phyloP scores from a whole-genome alignment of 2,888 invertebrate genomes.

The Caenorhabditis wallacei region DNA sequence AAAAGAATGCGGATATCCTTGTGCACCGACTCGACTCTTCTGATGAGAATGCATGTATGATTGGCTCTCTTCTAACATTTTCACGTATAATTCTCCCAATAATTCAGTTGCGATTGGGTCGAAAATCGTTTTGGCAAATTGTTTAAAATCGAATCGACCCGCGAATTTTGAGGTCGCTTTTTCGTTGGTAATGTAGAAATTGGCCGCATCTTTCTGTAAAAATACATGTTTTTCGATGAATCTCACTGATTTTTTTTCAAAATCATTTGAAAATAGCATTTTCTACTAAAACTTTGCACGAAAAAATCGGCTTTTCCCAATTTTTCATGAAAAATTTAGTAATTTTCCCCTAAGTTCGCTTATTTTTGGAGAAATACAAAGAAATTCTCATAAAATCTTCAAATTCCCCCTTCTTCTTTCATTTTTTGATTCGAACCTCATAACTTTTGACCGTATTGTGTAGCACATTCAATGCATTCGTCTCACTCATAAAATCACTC shows the following conservation, averaged over 20 bases:
- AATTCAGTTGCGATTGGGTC: slow-evolving; percentile 37
- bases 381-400: too few species aligned
- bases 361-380: too few species aligned
- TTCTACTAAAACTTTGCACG: too few species aligned
- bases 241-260: too few species aligned
- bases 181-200: slow-evolving; percentile 30
- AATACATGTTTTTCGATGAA: not conserved
- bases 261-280: too few species aligned
- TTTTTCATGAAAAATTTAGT: too few species aligned
- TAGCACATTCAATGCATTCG: slow-evolving; percentile 27
- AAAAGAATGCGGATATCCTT: slow-evolving; percentile 18
- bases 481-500: slow-evolving; percentile 30
- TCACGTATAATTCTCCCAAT: slow-evolving; percentile 31
- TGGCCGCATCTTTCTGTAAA: slow-evolving; percentile 40
- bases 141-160: slow-evolving; percentile 45
- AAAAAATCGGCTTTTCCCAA: too few species aligned
- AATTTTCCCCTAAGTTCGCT: too few species aligned
- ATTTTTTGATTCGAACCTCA: slow-evolving; percentile 26
- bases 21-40: slow-evolving; percentile 29
- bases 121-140: slow-evolving; percentile 51
- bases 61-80: slow-evolving; percentile 28
- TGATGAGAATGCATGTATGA: slow-evolving; percentile 40
- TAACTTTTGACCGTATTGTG: slow-evolving; percentile 46
- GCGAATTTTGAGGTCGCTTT: slow-evolving; percentile 39
- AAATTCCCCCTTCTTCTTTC: too few species aligned